Evolutionary conservation across 2,797 vertebrate genomes (phyloP).

Genomic region (Meriones psammophilus): DNA sequence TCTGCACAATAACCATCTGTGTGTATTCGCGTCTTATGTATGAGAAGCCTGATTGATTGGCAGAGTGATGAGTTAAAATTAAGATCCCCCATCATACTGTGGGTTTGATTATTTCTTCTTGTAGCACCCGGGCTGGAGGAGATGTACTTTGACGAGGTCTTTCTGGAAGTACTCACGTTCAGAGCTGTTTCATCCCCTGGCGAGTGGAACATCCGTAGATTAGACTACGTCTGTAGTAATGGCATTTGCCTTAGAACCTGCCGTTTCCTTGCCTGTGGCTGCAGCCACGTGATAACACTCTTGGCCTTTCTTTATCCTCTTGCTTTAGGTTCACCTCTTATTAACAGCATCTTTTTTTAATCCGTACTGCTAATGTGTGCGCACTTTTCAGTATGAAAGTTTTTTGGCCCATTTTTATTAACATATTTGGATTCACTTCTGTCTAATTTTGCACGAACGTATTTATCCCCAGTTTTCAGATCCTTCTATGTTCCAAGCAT

Average conservation of each 20-base stretch:
- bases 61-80: not conserved
- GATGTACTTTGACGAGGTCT: slow-evolving; percentile 36
- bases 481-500: not conserved
- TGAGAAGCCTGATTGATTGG: not conserved
- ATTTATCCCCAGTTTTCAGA: not conserved
- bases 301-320: slow-evolving; percentile 17
- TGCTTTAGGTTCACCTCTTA: not conserved
- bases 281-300: not conserved
- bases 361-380: not conserved
- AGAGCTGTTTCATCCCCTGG: slow-evolving; percentile 21
- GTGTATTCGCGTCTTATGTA: no score
- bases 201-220: slow-evolving; percentile 52
- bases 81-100: not conserved
- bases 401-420: slow-evolving; percentile 1
- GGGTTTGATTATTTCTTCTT: slow-evolving; percentile 15
- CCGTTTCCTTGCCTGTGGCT: not conserved
- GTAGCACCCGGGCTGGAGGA: not conserved
- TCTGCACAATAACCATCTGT: not conserved
- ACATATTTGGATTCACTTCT: not conserved
- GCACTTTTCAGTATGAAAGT: not conserved
- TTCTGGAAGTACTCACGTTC: not conserved
- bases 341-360: not conserved
- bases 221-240: slow-evolving; percentile 9
- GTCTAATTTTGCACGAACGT: not conserved
- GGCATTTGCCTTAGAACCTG: slow-evolving; percentile 30